phyloP scores from a whole-genome alignment of 2,113 vertebrate species.

The Macrotis lagotis region DNA sequence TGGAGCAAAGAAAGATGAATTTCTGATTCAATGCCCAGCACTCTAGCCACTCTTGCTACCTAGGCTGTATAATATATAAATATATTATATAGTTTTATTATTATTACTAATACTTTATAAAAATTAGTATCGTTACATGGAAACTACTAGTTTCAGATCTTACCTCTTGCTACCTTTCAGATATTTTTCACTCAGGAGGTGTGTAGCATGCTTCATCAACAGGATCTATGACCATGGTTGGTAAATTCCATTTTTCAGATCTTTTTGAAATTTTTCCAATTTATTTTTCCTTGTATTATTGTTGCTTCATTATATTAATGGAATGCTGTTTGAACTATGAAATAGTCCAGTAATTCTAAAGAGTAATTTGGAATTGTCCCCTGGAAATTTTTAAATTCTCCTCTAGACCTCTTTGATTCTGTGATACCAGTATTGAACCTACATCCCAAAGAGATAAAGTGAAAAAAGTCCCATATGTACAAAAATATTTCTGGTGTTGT shows the following conservation, averaged over 20 bases:
- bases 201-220: neutral
- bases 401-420: neutral
- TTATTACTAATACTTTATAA: neutral
- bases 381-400: no score
- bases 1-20: no score
- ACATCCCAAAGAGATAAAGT: neutral
- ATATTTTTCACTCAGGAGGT: neutral
- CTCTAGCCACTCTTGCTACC: no score
- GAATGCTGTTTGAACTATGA: neutral
- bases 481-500: neutral
- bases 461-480: neutral
- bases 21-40: no score
- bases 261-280: neutral
- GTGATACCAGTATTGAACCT: neutral
- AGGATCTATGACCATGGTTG: neutral
- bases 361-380: no score
- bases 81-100: neutral
- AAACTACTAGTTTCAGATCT: neutral
- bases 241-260: neutral
- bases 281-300: neutral
- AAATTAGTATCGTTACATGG: neutral
- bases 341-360: neutral
- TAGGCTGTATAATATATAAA: neutral
- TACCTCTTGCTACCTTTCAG: neutral
- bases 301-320: neutral